Evolutionary conservation across 2,888 invertebrate genomes (phyloP).

Genomic region (Drosophila falleni): DNA sequence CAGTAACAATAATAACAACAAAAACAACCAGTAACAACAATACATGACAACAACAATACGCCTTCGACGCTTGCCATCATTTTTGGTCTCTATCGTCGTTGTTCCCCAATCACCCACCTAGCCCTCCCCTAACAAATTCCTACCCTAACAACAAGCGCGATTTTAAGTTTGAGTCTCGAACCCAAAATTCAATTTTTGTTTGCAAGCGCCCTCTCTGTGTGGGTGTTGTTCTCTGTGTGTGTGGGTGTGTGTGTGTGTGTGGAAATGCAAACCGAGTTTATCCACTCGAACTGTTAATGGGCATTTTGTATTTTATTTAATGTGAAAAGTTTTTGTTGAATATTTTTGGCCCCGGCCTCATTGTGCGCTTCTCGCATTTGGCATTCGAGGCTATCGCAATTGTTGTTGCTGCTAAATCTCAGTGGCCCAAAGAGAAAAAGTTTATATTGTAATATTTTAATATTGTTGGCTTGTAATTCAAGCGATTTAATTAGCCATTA

Average conservation of each 20-base stretch:
- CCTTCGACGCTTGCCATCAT: slow-evolving; percentile 73
- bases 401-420: slow-evolving; percentile 56
- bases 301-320: slow-evolving; percentile 83
- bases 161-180: slow-evolving; percentile 76
- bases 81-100: slow-evolving; percentile 27
- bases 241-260: slow-evolving; percentile 28
- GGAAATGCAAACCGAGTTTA: slow-evolving; percentile 77
- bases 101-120: neutral
- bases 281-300: slow-evolving; percentile 82
- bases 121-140: neutral
- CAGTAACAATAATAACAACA: slow-evolving; percentile 53
- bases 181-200: slow-evolving; percentile 79
- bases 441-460: slow-evolving; percentile 80
- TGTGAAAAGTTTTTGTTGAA: slow-evolving; percentile 79
- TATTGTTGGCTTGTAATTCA: slow-evolving; percentile 78
- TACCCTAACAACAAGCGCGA: slow-evolving; percentile 61
- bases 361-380: slow-evolving; percentile 30
- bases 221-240: slow-evolving; percentile 9
- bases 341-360: slow-evolving; percentile 63
- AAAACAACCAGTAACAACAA: slow-evolving; percentile 53
- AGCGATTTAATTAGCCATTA: slow-evolving; percentile 81
- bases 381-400: slow-evolving; percentile 36
- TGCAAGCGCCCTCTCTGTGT: slow-evolving; percentile 38
- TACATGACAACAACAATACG: slow-evolving; percentile 62
- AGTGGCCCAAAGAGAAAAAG: slow-evolving; percentile 54